Percentiles rank a stretch among this genome's conserved stretches.
Evolutionary conservation across 2,888 invertebrate genomes (phyloP).

Genomic region (Morpho deidamia): DNA sequence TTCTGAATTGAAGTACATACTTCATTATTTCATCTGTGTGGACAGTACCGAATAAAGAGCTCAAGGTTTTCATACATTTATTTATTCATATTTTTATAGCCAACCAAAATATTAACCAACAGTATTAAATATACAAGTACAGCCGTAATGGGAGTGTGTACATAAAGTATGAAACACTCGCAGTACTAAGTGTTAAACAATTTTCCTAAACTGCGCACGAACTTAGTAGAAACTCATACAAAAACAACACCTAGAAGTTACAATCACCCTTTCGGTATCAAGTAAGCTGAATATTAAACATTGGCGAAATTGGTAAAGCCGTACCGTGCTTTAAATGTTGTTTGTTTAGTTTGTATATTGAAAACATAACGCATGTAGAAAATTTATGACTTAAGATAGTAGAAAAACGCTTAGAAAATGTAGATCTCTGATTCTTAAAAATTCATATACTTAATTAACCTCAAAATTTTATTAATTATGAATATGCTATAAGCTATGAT

Average conservation of each 20-base stretch:
- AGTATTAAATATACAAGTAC: background rate
- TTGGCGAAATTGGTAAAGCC: constrained; percentile 66
- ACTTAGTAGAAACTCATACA: constrained; percentile 4
- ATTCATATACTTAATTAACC: no score
- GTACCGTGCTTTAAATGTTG: constrained; percentile 44
- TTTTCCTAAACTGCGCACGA: constrained; percentile 66
- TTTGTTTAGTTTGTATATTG: constrained; percentile 24
- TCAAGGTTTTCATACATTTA: no score
- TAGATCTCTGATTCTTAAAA: no score
- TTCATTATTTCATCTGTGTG: no score
- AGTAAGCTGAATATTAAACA: constrained; percentile 67
- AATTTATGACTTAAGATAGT: no score
- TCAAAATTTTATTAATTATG: no score
- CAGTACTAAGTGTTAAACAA: constrained; percentile 46
- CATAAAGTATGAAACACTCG: constrained; percentile 52
- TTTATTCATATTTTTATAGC: no score
- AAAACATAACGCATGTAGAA: background rate
- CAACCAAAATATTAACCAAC: no score
- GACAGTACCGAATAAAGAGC: no score
- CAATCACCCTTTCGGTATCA: constrained; percentile 9
- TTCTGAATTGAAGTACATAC: no score
- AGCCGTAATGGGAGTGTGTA: constrained; percentile 18
- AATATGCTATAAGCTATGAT: no score
- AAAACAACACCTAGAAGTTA: constrained; percentile 7
- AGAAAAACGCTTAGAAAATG: no score